A percentile compares a stretch with the other conserved stretches of the same genome.
phyloP scores from a whole-genome alignment of 2,888 invertebrate genomes.

The Habrosyne pyritoides region DNA sequence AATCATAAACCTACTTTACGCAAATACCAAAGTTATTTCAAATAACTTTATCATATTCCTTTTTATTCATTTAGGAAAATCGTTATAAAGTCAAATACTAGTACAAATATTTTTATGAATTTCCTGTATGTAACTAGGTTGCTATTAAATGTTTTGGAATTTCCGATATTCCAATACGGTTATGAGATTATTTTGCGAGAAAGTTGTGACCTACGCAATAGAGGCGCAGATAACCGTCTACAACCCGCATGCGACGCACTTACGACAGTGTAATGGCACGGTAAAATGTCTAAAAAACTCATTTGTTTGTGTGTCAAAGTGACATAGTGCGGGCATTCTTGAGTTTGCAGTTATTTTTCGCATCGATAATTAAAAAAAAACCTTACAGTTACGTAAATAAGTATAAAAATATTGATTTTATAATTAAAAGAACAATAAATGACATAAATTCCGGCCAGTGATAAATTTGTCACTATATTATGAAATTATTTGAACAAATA shows the following conservation, averaged over 20 bases:
- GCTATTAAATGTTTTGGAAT: not conserved
- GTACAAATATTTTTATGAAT: constrained; percentile 1
- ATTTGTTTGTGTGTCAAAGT: constrained; percentile 8
- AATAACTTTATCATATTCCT: not conserved
- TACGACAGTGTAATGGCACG: constrained; percentile 29
- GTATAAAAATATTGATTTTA: too few relatives aligned
- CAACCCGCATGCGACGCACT: constrained; percentile 55
- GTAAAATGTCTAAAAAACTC: constrained; percentile 6
- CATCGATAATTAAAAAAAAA: not conserved
- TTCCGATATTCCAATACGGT: not conserved
- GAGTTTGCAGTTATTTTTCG: constrained; percentile 5
- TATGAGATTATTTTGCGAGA: constrained; percentile 50
- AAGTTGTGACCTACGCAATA: constrained; percentile 47
- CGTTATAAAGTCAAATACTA: too few relatives aligned
- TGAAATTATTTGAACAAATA: not conserved
- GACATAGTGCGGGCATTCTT: constrained; percentile 10
- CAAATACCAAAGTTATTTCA: not conserved
- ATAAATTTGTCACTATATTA: not conserved
- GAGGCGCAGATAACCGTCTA: constrained; percentile 45
- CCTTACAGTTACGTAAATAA: not conserved
- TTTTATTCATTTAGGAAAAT: too few relatives aligned
- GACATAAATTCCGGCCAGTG: not conserved
- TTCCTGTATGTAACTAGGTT: constrained; percentile 3
- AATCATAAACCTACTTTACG: not conserved
- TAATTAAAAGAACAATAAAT: too few relatives aligned